A percentile compares a stretch with the other conserved stretches of the same genome.
Evolutionary conservation across 2,113 vertebrate genomes (phyloP).

Genomic region (Cygnus atratus): DNA sequence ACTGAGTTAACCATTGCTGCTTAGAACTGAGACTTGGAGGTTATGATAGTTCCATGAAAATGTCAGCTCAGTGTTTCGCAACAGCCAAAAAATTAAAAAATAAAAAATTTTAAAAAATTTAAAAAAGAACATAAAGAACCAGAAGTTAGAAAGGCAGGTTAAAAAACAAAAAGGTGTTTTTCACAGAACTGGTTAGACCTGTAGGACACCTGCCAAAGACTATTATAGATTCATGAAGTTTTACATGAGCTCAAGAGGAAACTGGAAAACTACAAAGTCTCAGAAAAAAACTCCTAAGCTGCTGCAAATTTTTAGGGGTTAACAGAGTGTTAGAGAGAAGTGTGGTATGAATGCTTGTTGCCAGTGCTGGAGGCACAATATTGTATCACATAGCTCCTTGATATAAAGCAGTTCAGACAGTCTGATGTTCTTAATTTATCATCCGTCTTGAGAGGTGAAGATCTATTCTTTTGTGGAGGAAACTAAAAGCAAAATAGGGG

Average conservation of each 20-base stretch:
- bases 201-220: background rate
- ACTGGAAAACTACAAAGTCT: background rate
- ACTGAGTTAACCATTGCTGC: background rate
- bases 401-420: background rate
- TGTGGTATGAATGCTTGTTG: background rate
- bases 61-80: background rate
- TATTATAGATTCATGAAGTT: background rate
- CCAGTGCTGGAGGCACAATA: background rate
- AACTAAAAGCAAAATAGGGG: background rate
- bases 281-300: background rate
- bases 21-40: background rate
- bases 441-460: background rate
- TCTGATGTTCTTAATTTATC: background rate
- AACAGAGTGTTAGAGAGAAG: background rate
- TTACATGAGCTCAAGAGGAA: background rate
- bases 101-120: too few relatives aligned
- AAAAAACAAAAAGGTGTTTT: background rate
- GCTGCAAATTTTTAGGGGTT: background rate
- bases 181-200: slow-evolving; percentile 3
- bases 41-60: background rate
- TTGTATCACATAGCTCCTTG: background rate
- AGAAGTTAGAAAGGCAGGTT: background rate
- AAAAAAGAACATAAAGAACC: background rate
- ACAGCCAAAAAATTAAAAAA: background rate
- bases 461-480: background rate